Evolutionary conservation across 2,113 vertebrate species (phyloP).

Genomic region (Sturnira hondurensis): DNA sequence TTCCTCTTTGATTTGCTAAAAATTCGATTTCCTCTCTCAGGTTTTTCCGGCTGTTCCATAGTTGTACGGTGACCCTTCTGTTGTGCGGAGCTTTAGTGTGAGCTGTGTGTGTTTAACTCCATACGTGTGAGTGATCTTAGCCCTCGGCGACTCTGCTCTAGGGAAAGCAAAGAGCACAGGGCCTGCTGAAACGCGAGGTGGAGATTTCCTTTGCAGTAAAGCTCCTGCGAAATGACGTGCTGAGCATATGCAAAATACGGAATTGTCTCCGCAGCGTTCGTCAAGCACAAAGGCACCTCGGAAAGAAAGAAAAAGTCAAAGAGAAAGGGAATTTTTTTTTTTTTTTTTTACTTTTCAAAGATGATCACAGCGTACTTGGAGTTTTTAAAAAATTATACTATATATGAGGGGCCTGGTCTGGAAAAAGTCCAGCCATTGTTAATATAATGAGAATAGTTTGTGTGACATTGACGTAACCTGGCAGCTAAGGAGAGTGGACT

Average conservation of each 20-base stretch:
- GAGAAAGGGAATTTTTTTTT: background rate
- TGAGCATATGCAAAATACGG: background rate
- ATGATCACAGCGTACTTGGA: background rate
- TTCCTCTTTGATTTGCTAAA: slow-evolving; percentile 15
- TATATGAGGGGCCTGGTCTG: too few relatives aligned
- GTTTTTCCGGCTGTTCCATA: background rate
- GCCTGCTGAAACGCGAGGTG: too few relatives aligned
- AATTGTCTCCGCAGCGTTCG: background rate
- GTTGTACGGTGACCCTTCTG: background rate
- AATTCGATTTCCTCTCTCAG: background rate
- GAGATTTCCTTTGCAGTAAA: background rate
- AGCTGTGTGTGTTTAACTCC: background rate
- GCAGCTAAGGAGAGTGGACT: too few relatives aligned
- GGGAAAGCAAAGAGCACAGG: background rate
- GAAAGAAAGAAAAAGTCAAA: background rate
- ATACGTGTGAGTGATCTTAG: background rate
- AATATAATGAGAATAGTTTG: too few relatives aligned
- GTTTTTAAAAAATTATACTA: background rate
- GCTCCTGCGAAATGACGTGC: background rate
- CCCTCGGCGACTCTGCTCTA: background rate
- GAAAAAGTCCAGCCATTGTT: too few relatives aligned
- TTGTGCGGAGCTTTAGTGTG: background rate
- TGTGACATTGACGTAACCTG: too few relatives aligned
- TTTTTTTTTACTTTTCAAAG: background rate
- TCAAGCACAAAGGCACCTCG: background rate